Conservation (phyloP, 2,113 vertebrate species). For the Spilogale gracilis region DNA sequence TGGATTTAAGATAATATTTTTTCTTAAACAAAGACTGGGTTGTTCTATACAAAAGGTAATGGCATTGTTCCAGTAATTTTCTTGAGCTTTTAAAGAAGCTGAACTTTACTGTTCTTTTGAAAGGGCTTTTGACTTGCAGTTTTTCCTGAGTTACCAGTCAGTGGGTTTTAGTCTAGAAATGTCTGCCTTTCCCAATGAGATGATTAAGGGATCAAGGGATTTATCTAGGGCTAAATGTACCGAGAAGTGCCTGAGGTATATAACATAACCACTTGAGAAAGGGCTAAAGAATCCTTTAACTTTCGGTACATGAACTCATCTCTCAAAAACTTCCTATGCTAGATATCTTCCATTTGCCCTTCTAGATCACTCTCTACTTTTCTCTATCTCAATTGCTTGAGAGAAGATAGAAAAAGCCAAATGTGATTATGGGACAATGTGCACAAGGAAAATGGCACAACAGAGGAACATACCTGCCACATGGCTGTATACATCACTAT, state of each 20-base stretch:
- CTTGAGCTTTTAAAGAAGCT: constrained; percentile 36
- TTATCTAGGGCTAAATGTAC: not conserved
- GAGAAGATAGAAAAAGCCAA: not conserved
- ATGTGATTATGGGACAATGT: not conserved
- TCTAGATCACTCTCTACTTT: constrained; percentile 12
- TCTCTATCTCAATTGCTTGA: not conserved
- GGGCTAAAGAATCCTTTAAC: not conserved
- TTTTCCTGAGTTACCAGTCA: constrained; percentile 23
- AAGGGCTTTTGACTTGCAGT: constrained; percentile 15
- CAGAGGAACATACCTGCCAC: not conserved
- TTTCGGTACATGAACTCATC: not conserved
- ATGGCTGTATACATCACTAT: not conserved
- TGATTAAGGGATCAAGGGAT: not conserved
- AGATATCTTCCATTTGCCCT: not conserved
- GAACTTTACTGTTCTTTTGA: not conserved
- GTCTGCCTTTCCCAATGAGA: constrained; percentile 28
- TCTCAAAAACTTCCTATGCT: not conserved
- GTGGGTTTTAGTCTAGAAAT: constrained; percentile 9
- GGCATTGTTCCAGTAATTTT: not conserved
- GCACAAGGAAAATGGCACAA: constrained; percentile 16
- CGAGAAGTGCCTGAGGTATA: not conserved
- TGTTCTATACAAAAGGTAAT: not conserved
- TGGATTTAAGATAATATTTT: constrained; percentile 51
- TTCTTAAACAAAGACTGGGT: not conserved
- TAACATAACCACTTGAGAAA: not conserved